phyloP scores from a whole-genome alignment of 2,888 invertebrate genomes.

The Meta bourneti region DNA sequence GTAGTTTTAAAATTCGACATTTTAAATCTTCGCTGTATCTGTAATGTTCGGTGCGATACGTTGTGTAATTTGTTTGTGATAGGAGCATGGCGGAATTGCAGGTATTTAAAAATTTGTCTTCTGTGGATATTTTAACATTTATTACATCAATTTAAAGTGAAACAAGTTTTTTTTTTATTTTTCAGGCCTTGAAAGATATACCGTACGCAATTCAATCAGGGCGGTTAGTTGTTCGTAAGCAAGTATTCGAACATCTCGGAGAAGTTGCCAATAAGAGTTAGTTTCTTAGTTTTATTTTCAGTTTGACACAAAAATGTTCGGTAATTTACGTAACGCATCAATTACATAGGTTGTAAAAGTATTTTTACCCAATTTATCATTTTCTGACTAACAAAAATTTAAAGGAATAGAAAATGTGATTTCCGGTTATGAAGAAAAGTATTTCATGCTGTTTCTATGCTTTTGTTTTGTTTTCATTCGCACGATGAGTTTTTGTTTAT shows the following conservation, averaged over 20 bases:
- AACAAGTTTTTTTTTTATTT: background rate
- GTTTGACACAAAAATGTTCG: no score
- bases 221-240: conserved; percentile 86
- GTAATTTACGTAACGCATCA: no score
- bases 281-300: conserved; percentile 67
- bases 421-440: background rate
- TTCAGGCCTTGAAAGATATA: conserved; percentile 85
- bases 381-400: background rate
- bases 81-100: conserved; percentile 69
- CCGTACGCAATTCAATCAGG: conserved; percentile 88
- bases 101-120: conserved; percentile 35
- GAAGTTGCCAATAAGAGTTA: conserved; percentile 88
- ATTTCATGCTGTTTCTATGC: background rate
- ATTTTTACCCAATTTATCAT: background rate
- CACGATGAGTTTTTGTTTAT: no score
- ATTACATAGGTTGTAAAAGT: background rate
- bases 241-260: conserved; percentile 86
- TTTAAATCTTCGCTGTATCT: conserved; percentile 17
- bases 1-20: no score
- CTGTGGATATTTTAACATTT: background rate
- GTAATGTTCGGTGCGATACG: conserved; percentile 37
- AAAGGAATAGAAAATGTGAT: background rate
- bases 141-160: background rate
- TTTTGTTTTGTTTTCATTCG: background rate
- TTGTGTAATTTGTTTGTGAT: conserved; percentile 48